Conservation (phyloP, 2,888 invertebrate genomes). For the Mythimna loreyi region DNA sequence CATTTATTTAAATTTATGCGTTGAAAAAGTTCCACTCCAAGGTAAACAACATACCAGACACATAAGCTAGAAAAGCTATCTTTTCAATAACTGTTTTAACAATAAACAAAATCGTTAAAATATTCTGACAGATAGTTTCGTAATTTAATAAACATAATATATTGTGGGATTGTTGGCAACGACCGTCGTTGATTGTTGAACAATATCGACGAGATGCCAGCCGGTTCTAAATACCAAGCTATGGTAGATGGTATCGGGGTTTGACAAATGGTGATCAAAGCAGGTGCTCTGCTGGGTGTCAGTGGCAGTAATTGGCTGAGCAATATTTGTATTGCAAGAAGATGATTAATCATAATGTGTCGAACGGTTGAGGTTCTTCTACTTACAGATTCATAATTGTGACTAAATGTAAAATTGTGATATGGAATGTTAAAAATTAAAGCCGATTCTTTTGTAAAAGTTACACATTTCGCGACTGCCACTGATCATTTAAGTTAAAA, state of each 20-base stretch:
- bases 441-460: neutral
- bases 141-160: constrained; percentile 50
- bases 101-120: constrained; percentile 54
- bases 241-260: constrained; percentile 55
- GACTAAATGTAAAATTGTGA: no score
- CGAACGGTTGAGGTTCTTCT: neutral
- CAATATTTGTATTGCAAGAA: constrained; percentile 23
- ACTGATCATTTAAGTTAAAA: neutral
- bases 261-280: constrained; percentile 55
- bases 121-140: constrained; percentile 49
- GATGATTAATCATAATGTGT: constrained; percentile 21
- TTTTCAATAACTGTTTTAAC: constrained; percentile 48
- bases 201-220: constrained; percentile 33
- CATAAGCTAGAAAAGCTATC: constrained; percentile 41
- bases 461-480: neutral
- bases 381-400: neutral
- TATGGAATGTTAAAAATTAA: neutral
- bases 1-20: neutral
- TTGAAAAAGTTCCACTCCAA: constrained; percentile 18
- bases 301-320: constrained; percentile 42
- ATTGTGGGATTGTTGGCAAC: constrained; percentile 11
- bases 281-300: constrained; percentile 51
- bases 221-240: constrained; percentile 50
- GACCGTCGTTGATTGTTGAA: constrained; percentile 3
- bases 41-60: constrained; percentile 39